phyloP scores from a whole-genome alignment of 37 sponge, comb jelly and placozoan species.

The Chondrosia reniformis region DNA sequence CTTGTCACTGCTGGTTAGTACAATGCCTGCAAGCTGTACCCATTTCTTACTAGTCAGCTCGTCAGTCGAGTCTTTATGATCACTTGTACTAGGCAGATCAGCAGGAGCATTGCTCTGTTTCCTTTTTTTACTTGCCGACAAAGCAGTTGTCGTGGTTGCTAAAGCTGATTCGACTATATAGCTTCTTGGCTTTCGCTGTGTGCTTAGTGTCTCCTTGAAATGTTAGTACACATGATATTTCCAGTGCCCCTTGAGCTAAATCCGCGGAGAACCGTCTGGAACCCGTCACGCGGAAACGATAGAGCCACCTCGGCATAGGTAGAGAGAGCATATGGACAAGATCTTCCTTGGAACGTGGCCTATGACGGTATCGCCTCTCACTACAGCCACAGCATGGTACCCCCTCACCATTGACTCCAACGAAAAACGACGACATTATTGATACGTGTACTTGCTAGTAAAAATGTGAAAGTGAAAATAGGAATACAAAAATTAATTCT shows the following conservation, averaged over 20 bases:
- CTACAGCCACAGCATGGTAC: conserved; percentile 26
- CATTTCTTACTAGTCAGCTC: not conserved
- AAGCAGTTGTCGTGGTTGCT: conserved; percentile 3
- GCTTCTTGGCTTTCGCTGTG: not conserved
- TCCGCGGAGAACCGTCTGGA: conserved; percentile 6
- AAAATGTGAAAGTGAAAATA: no score
- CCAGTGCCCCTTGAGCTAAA: conserved; percentile 34
- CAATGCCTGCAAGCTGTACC: conserved; percentile 1
- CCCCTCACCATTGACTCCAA: no score
- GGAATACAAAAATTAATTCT: no score
- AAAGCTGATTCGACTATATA: conserved; percentile 1
- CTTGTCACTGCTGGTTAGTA: conserved; percentile 8
- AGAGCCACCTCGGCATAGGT: not conserved
- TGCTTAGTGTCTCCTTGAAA: not conserved
- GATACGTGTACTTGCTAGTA: no score
- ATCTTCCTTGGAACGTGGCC: conserved; percentile 27
- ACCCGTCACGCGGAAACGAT: conserved; percentile 12
- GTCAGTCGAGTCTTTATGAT: not conserved
- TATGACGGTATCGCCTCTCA: not conserved
- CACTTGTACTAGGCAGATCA: not conserved
- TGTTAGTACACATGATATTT: conserved; percentile 7
- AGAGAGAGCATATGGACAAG: conserved; percentile 19
- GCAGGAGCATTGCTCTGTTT: not conserved
- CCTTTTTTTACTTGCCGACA: not conserved
- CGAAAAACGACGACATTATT: no score